Conservation (phyloP, 1,140 invertebrate species). For the Schmidtea mediterranea region DNA sequence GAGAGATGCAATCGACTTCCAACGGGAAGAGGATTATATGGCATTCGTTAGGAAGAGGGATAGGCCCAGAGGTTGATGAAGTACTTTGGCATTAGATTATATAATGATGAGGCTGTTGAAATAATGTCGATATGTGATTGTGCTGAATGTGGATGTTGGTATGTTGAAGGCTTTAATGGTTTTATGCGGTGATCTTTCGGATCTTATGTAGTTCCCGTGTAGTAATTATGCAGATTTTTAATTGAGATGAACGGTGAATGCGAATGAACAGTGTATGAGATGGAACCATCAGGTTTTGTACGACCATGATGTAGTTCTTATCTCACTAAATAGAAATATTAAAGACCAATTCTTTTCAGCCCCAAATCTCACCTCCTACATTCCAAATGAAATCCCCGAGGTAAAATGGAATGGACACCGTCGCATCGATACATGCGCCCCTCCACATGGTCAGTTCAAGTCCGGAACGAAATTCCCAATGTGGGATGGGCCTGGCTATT, state of each 20-base stretch:
- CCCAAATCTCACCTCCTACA: constrained; percentile 14
- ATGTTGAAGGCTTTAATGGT: too few relatives aligned
- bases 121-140: too few relatives aligned
- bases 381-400: constrained; percentile 12
- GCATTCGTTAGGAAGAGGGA: constrained; percentile 14
- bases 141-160: too few relatives aligned
- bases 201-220: too few relatives aligned
- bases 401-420: constrained; percentile 15
- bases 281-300: too few relatives aligned
- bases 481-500: constrained; percentile 15
- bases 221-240: too few relatives aligned
- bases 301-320: too few relatives aligned
- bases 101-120: background rate
- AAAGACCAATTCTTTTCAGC: background rate
- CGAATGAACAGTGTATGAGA: too few relatives aligned
- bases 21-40: constrained; percentile 16
- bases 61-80: constrained; percentile 12
- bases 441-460: constrained; percentile 13
- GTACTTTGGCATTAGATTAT: background rate
- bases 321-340: too few relatives aligned
- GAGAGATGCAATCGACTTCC: constrained; percentile 15
- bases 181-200: too few relatives aligned
- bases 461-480: constrained; percentile 12
- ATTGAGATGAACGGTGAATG: too few relatives aligned
- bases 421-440: constrained; percentile 15